Base-by-base conservation (phyloP, 2,797 vertebrate genomes). In the Pithecia hirsuta region DNA sequence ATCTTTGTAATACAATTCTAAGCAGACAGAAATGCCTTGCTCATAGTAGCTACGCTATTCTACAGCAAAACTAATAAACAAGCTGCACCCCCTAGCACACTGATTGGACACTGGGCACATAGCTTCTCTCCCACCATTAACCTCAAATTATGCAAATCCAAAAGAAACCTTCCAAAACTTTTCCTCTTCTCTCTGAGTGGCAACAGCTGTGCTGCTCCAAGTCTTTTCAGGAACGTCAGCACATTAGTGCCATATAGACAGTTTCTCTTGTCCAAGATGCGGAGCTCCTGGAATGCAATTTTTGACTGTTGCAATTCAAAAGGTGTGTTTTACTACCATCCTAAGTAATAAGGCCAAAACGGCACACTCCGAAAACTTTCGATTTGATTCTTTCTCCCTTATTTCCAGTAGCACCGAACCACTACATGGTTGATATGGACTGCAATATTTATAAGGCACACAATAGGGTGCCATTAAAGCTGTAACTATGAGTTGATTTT, bases 181-280 rank as follows among this genome's bases (percentile, higher is more conserved):
- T 88, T 86, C 92, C 85, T 89, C 87, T 95, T 86, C 75, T 97
- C 93, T 97, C 97, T 97, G 96, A 98, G 97, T 98, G 97, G 97
- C 95, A 97, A 96, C 97, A 98, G 98, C 98, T 98, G 98, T 93
- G 93, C 97, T 96, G 92, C 96, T 98, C 97, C 93, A 97, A 4
- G 10, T 64, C 82, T 44, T 48, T 59, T 64, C 44, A 83, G 85
- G 86, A 96, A 75, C 0, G 20, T 59, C 64, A 41, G 70, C 83
- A 36, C 84, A 55, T 52, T 28, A 41, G n/a, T 72, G 91, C 79
- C 64, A 39, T 6, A 30, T 1, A 86, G 50, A 93, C 57, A 83
- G 52, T 59, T 55, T 36, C 28, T 67, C 30, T 46, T 10, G 9
- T 28, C 10, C 44, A 86, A 82, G 30, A n/a, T 33, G 52, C 4